Evolutionary conservation across 2,888 invertebrate genomes (phyloP).

Genomic region (Parapristionchus giblindavisi): DNA sequence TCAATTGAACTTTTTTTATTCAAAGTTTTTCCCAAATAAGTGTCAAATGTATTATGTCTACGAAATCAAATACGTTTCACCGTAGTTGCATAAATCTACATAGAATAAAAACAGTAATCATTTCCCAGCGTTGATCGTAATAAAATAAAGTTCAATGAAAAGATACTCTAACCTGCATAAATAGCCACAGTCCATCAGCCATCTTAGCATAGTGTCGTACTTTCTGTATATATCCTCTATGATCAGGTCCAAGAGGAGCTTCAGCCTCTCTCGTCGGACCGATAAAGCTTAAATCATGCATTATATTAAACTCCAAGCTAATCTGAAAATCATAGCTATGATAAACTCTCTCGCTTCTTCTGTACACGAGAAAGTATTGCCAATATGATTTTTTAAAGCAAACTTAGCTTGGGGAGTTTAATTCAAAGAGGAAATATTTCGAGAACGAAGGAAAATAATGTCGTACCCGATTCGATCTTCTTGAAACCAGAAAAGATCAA

Average conservation of each 20-base stretch:
- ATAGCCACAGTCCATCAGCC: not conserved
- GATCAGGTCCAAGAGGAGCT: constrained; percentile 17
- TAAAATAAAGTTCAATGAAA: not conserved
- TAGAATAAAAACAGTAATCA: not conserved
- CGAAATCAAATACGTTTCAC: no score
- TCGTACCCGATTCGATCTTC: constrained; percentile 33
- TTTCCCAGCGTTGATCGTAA: not conserved
- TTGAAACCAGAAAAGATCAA: constrained; percentile 18
- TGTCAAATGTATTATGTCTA: no score
- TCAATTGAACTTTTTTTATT: no score
- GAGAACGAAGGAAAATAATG: not conserved
- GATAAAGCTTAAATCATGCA: not conserved
- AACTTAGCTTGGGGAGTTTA: no score
- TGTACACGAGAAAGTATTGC: no score
- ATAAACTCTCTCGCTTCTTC: not conserved
- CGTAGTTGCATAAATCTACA: not conserved
- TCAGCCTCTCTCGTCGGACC: not conserved
- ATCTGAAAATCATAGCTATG: not conserved
- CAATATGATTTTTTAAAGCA: no score
- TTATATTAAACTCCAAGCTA: no score
- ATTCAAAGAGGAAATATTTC: not conserved
- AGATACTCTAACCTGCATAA: constrained; percentile 3
- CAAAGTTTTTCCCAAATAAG: no score
- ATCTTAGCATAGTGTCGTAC: not conserved
- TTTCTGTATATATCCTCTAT: not conserved